Evolutionary conservation across 2,888 invertebrate species (phyloP).

Genomic region (Drosophila mimica): DNA sequence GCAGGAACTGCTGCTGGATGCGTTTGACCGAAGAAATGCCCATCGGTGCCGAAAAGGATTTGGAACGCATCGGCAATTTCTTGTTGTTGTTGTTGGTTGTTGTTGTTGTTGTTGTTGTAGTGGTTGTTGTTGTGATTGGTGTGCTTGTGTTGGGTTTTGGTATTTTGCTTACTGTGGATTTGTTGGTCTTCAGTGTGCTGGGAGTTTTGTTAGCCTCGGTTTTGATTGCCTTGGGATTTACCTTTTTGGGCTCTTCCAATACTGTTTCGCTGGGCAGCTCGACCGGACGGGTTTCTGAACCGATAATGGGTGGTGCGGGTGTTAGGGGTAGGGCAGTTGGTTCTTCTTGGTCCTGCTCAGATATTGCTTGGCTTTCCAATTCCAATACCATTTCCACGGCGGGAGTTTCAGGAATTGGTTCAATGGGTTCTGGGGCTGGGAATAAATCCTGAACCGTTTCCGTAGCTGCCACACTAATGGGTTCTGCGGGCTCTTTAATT

Average conservation of each 20-base stretch:
- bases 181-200: slow-evolving; percentile 42
- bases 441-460: background rate
- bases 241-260: slow-evolving; percentile 69
- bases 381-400: slow-evolving; percentile 35
- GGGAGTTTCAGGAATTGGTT: slow-evolving; percentile 38
- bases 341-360: background rate
- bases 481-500: background rate
- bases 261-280: slow-evolving; percentile 65
- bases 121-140: slow-evolving; percentile 16
- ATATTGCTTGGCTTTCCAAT: background rate
- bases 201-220: slow-evolving; percentile 31
- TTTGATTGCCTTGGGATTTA: slow-evolving; percentile 42
- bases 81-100: slow-evolving; percentile 34
- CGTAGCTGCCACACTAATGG: background rate
- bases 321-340: slow-evolving; percentile 38
- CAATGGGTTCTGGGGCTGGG: background rate
- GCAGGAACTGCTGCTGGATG: slow-evolving; percentile 82
- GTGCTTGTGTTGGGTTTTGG: slow-evolving; percentile 65
- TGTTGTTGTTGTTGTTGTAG: slow-evolving; percentile 1
- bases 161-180: slow-evolving; percentile 64
- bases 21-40: slow-evolving; percentile 83
- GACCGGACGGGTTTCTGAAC: slow-evolving; percentile 63
- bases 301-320: slow-evolving; percentile 57
- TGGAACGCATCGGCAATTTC: slow-evolving; percentile 81
- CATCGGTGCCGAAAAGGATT: slow-evolving; percentile 84